Evolutionary conservation across 2,888 invertebrate species (phyloP).

Genomic region (Atrina japonica): DNA sequence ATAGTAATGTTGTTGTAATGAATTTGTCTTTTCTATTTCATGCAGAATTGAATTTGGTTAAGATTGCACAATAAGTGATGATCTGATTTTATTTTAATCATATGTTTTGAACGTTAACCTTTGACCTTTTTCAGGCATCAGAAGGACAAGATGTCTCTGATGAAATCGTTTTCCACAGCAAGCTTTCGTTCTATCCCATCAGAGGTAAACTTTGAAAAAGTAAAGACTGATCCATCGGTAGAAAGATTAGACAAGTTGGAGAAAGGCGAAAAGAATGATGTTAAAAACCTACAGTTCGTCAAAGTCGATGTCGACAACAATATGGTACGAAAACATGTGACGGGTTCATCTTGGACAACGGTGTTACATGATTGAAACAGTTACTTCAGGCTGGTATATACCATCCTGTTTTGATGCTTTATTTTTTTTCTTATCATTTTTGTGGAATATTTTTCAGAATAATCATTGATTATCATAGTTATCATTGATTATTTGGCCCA

Average conservation of each 20-base stretch:
- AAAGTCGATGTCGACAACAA: conserved; percentile 75
- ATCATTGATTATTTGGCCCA: too few relatives aligned
- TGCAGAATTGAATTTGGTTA: too few relatives aligned
- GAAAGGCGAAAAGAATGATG: conserved; percentile 40
- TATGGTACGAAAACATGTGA: conserved; percentile 56
- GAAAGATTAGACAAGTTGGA: conserved; percentile 34
- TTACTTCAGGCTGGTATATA: conserved; percentile 12
- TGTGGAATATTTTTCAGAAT: too few relatives aligned
- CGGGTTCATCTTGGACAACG: neutral
- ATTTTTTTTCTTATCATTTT: too few relatives aligned
- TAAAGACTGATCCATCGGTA: neutral
- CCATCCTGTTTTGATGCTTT: conserved; percentile 19
- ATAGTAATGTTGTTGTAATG: too few relatives aligned
- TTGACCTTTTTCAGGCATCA: conserved; percentile 52
- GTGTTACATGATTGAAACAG: neutral
- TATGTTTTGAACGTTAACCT: too few relatives aligned
- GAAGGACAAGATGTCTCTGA: conserved; percentile 51
- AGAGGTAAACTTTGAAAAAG: conserved; percentile 29
- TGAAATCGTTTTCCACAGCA: conserved; percentile 54
- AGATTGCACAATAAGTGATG: too few relatives aligned
- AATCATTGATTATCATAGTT: too few relatives aligned
- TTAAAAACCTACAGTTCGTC: conserved; percentile 68
- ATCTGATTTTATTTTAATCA: too few relatives aligned
- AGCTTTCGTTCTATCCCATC: conserved; percentile 48
- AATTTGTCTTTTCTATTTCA: too few relatives aligned